A percentile compares a stretch with the other conserved stretches of the same genome.
These are phyloP conservation scores for Cyprinodon variegatus DNA, from an alignment of 2,113 vertebrate species.

Conservation along the genomic window DNA sequence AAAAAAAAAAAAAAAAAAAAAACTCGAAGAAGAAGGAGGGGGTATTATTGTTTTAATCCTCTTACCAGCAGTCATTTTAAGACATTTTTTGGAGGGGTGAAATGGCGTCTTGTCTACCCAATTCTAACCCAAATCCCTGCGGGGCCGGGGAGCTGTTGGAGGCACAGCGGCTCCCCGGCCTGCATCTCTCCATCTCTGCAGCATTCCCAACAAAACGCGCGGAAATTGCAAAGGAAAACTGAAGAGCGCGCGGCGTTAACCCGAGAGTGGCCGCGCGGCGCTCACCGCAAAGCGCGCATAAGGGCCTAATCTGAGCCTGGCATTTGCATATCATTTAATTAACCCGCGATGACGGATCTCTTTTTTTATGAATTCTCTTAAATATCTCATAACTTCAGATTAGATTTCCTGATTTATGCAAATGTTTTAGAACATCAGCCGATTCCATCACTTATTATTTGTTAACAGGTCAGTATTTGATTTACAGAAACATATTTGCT, in stretches of 20 bases:
- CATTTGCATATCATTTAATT: slow-evolving; percentile 59
- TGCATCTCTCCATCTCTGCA: slow-evolving; percentile 80
- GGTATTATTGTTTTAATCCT: slow-evolving; percentile 99
- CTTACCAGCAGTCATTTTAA: slow-evolving; percentile 97
- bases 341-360: background rate
- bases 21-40: slow-evolving; percentile 93
- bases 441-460: background rate
- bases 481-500: background rate
- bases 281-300: slow-evolving; percentile 3
- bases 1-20: slow-evolving; percentile 69
- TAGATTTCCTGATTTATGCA: too few relatives aligned
- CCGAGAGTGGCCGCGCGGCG: slow-evolving; percentile 36
- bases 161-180: slow-evolving; percentile 77
- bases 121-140: slow-evolving; percentile 86
- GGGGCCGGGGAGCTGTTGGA: slow-evolving; percentile 85
- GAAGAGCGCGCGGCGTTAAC: slow-evolving; percentile 71
- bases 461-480: background rate
- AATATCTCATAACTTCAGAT: background rate
- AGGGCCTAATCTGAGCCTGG: slow-evolving; percentile 6
- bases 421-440: background rate
- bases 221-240: slow-evolving; percentile 81
- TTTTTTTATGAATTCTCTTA: background rate
- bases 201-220: slow-evolving; percentile 72
- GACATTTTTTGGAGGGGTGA: slow-evolving; percentile 90
- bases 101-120: slow-evolving; percentile 90